phyloP scores from a whole-genome alignment of 2,888 invertebrate genomes.

The Torymus texanus region DNA sequence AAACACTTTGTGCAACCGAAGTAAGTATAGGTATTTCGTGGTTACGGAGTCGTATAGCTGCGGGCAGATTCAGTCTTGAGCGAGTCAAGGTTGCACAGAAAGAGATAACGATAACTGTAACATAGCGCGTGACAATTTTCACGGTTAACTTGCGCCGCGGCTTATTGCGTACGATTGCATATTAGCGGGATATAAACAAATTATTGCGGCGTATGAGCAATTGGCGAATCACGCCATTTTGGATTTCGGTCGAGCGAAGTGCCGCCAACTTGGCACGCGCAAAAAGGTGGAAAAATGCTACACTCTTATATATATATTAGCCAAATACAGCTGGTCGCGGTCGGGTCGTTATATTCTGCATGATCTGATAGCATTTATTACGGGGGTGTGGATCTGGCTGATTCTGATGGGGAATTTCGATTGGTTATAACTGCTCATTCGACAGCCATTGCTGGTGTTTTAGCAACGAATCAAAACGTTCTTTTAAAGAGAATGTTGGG shows the following conservation, averaged over 20 bases:
- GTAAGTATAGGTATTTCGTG: no score
- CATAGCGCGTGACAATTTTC: constrained; percentile 36
- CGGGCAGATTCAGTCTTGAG: no score
- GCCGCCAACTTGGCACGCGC: constrained; percentile 34
- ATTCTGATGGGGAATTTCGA: constrained; percentile 26
- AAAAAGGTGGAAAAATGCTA: constrained; percentile 53
- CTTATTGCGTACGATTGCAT: constrained; percentile 29
- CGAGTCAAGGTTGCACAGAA: not conserved
- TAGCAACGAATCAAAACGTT: constrained; percentile 12
- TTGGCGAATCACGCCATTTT: constrained; percentile 54
- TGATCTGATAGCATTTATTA: no score
- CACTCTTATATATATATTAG: not conserved
- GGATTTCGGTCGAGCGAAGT: constrained; percentile 47
- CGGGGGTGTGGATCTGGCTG: not conserved
- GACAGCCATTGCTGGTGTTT: not conserved
- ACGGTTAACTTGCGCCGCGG: constrained; percentile 20
- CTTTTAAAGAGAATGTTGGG: constrained; percentile 1
- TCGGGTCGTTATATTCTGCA: not conserved
- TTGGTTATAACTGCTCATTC: not conserved
- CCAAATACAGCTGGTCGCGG: no score
- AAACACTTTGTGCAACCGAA: no score
- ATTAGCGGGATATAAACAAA: constrained; percentile 49
- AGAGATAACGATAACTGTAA: not conserved
- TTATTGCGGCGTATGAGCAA: constrained; percentile 52
- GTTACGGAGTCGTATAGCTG: no score